These are phyloP conservation scores for Pithecia hirsuta DNA, from an alignment of 2,797 vertebrate genomes.

Conservation along the genomic window DNA sequence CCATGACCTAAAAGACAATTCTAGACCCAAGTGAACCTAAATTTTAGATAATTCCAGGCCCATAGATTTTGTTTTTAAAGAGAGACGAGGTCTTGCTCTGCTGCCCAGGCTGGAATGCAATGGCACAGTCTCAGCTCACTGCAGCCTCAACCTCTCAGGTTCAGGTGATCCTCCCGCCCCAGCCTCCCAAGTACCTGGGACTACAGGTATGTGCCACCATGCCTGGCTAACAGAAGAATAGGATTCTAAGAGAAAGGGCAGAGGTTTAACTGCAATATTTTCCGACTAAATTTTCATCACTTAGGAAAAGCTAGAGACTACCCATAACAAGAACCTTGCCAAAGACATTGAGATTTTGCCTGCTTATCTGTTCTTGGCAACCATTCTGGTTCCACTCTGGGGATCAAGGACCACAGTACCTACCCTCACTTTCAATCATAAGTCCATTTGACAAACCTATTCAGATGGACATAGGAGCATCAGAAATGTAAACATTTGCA, in stretches of 20 bases:
- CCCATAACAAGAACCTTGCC: neutral
- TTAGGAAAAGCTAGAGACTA: neutral
- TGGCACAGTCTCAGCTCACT: neutral
- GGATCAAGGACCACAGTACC: neutral
- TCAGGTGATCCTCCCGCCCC: neutral
- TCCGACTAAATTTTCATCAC: constrained; percentile 51
- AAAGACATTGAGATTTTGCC: constrained; percentile 31
- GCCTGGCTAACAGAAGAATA: neutral
- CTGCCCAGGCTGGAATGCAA: neutral
- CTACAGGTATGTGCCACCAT: neutral
- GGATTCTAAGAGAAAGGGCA: constrained; percentile 17
- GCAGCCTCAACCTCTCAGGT: neutral
- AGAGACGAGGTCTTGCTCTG: neutral
- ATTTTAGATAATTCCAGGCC: neutral
- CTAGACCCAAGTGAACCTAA: too few relatives aligned
- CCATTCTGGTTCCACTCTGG: neutral
- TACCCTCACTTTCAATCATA: neutral
- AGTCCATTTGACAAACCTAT: neutral
- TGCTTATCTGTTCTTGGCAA: neutral
- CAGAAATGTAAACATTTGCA: neutral
- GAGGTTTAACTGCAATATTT: constrained; percentile 9
- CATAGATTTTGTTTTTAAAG: neutral
- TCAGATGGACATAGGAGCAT: neutral
- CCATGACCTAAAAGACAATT: too few relatives aligned
- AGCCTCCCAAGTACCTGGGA: neutral